Evolutionary conservation across 2,797 vertebrate genomes (phyloP), one percentile per base, ranked within the genome.

Genomic region (Premnoplex brunnescens): DNA sequence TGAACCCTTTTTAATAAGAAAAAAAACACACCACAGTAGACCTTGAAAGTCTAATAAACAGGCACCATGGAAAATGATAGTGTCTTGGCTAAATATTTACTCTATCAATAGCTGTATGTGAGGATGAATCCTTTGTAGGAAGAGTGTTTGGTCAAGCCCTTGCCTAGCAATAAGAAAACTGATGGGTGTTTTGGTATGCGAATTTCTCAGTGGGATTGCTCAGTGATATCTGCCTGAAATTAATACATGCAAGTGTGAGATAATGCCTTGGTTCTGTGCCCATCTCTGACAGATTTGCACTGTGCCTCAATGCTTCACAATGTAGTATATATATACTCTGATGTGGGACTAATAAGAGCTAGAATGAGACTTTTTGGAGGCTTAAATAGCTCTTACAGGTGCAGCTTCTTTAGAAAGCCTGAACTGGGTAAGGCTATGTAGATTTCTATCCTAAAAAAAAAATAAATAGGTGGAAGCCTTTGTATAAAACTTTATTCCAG

Each of bases 11-110:
- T 88, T 86, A 78, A 76, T 63, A 74, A 58, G 49, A 86, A 85
- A 89, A 82, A 83, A 28, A 11, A 0, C 21, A 51, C 54, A 67
- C 27, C 44, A 46, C 39, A 26, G 52, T 66, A 93, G 85, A 66
- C 67, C 51, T 93, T 88, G 36, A 79, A 93, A 91, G 37, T 67
- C 76, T 81, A 51, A 86, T 71, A 95, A 84, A 84, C 55, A 93
- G 48, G 43, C 76, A 28, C 62, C 24, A 28, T 78, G 64, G 89
- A 94, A 94, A 91, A 87, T 91, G 66, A 55, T 69, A 78, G 72
- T n/a, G 36, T 76, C 71, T 86, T 93, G 51, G 41, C 55, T 88
- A 95, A 96, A 95, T 95, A 95, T 92, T 96, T 95, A 64, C 58
- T 37, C 37, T 92, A 27, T 90, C 90, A 88, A 46, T 91, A 89